Evolutionary conservation across 2,113 vertebrate genomes (phyloP).

Genomic region (Lampris megalopsis): DNA sequence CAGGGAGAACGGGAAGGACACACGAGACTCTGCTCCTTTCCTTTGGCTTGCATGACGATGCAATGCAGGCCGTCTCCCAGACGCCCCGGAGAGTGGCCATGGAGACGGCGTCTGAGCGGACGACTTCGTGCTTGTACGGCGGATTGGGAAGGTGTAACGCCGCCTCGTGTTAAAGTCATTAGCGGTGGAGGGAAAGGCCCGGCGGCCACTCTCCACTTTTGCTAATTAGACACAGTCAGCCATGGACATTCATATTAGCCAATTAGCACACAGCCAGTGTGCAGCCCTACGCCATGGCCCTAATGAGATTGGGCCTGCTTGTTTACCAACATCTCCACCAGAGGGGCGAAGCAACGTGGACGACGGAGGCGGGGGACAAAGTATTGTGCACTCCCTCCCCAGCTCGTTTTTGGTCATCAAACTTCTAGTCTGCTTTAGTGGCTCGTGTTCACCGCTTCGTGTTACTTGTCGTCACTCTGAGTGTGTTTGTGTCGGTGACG

Average conservation of each 20-base stretch:
- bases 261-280: not conserved
- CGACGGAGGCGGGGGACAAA: not conserved
- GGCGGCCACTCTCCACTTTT: not conserved
- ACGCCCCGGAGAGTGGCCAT: too few relatives aligned
- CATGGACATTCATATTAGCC: not conserved
- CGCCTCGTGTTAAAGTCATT: not conserved
- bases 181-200: slow-evolving; percentile 21
- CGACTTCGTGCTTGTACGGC: not conserved
- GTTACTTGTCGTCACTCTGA: not conserved
- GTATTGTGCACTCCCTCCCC: not conserved
- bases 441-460: too few relatives aligned
- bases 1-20: too few relatives aligned
- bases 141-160: not conserved
- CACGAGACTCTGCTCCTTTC: too few relatives aligned
- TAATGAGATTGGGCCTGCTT: not conserved
- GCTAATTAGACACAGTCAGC: slow-evolving; percentile 4
- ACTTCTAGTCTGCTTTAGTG: not conserved
- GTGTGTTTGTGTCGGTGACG: slow-evolving; percentile 22
- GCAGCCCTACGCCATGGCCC: not conserved
- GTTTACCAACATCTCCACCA: not conserved
- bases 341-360: not conserved
- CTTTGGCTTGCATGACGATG: too few relatives aligned
- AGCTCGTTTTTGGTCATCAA: not conserved
- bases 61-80: too few relatives aligned
- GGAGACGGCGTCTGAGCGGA: not conserved